Evolutionary conservation across 1,140 invertebrate genomes (phyloP), one percentile per base, ranked within the genome.

Genomic region (Acromyrmex echinatior): DNA sequence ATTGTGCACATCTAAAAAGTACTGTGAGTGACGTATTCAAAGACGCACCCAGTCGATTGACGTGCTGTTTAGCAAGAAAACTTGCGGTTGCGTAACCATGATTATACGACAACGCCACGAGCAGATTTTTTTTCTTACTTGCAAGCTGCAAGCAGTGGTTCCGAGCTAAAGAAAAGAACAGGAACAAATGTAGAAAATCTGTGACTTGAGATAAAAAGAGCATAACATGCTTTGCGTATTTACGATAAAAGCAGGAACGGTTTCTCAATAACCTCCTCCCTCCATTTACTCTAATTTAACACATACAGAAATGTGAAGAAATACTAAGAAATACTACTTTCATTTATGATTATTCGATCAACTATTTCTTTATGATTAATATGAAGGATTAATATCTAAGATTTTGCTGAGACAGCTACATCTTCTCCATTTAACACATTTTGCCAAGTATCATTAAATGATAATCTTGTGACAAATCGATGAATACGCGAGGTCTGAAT

Each of bases 31-130:
- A 62, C 51, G n/a, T 77, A 62, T 62, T 77, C 74, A 77, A 77
- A 21, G 35, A 77, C 56, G 68, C 65, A 53, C 28, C 53, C 66
- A 66, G 56, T 68, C 60, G 74, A 84, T 87, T 88, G 85, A 60
- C 85, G 92, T 92, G 93, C 93, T 93, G 95, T 95, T 95, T 95
- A 94, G 91, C 91, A 90, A 92, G 93, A 92, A 92, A 88, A 87
- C 85, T 78, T 56, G 68, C 18, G 31, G n/a, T 25, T 28, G 16
- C 49, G 49, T 81, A 77, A 68, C 74, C 31, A 60, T 51, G 49
- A 77, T 51, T 76, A 80, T 86, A 77, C 56, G 65, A 18, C 7
- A 39, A 39, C 35, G 35, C 7, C 63, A 25, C 63, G 74, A 91
- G 85, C 81, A 71, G 87, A 88, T 92, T 94, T 90, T 90, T 91